phyloP scores from a whole-genome alignment of 2,113 vertebrate species.

The Hippocampus guttulatus region DNA sequence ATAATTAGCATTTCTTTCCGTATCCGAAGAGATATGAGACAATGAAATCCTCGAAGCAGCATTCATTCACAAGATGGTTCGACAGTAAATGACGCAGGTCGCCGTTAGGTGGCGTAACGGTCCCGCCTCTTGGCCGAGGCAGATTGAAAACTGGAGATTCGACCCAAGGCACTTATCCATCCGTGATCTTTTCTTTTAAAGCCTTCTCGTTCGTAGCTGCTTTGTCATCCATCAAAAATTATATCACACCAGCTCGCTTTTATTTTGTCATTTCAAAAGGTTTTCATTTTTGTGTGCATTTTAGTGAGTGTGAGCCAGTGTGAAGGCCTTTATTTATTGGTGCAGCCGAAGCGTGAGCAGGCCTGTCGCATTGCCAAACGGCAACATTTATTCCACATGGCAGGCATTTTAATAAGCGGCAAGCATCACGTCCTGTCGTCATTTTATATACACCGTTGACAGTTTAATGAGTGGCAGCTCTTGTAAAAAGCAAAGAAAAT shows the following conservation, averaged over 20 bases:
- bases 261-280: too few relatives aligned
- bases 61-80: not conserved
- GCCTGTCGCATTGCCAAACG: not conserved
- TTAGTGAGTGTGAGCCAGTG: not conserved
- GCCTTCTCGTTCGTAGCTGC: too few relatives aligned
- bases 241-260: too few relatives aligned
- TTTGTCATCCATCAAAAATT: too few relatives aligned
- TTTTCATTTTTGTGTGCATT: too few relatives aligned
- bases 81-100: not conserved
- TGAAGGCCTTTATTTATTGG: not conserved
- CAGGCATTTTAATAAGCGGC: not conserved
- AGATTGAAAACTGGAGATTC: not conserved
- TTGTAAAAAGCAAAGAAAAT: not conserved
- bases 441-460: not conserved
- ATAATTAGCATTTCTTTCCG: not conserved
- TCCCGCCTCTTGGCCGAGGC: not conserved
- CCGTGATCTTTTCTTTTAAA: too few relatives aligned
- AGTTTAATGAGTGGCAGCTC: not conserved
- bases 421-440: not conserved
- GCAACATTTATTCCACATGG: not conserved
- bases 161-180: too few relatives aligned
- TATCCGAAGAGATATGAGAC: not conserved
- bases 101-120: not conserved
- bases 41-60: not conserved
- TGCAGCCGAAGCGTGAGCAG: not conserved